Conservation (phyloP, 2,888 invertebrate species). For the Chironomus riparius region DNA sequence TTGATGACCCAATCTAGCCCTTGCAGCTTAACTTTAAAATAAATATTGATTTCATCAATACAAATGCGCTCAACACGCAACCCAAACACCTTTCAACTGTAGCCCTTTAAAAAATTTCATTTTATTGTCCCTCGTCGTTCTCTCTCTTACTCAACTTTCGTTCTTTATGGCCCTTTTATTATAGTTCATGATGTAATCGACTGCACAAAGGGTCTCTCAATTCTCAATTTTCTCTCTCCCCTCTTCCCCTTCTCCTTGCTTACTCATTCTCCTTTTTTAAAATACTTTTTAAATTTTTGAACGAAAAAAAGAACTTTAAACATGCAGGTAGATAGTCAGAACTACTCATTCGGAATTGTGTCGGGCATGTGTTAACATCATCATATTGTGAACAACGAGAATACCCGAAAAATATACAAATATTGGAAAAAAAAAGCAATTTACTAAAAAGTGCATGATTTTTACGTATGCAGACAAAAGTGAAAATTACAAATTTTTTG, state of each 20-base stretch:
- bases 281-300: not conserved
- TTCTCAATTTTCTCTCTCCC: not conserved
- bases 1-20: no score
- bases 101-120: no score
- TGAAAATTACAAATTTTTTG: not conserved
- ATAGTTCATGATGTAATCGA: no score
- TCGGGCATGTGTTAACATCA: conserved; percentile 26
- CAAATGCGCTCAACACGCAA: not conserved
- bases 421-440: not conserved
- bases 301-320: conserved; percentile 11
- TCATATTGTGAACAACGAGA: not conserved
- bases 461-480: not conserved
- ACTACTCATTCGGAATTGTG: conserved; percentile 20
- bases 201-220: not conserved
- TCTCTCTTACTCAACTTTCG: not conserved
- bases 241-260: not conserved
- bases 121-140: no score
- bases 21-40: no score
- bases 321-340: conserved; percentile 17
- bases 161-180: not conserved
- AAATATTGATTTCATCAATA: no score
- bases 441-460: not conserved
- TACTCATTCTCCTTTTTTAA: not conserved
- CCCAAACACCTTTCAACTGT: no score
- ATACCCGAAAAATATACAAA: not conserved